Base-by-base conservation (phyloP, 1,140 invertebrate genomes). In the Pachypsylla venusta region DNA sequence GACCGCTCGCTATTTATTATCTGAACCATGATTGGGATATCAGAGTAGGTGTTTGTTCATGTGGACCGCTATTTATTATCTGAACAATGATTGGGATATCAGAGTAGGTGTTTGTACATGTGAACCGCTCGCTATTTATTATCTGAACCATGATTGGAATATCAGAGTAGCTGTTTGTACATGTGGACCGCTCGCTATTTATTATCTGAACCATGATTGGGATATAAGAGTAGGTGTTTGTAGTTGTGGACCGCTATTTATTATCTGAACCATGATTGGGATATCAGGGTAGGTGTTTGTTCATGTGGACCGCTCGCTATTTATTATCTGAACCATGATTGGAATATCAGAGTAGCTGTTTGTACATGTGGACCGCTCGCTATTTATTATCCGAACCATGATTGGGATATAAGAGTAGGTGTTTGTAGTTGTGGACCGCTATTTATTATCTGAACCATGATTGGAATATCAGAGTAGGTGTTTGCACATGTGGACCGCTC, bases 51-150 rank as follows among this genome's bases (percentile, higher is more conserved):
- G 27, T n/a, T n/a, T n/a, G n/a, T n/a, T n/a, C 22, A 13, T 53
- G 10, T 53, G 20, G 48, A 96, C 93, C 12, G 87, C 89, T 35
- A 97, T 97, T 67, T 97, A 97, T 73, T 98, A 98, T 74, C 77
- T 96, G 48, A 98, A 98, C 72, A 80, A 86, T 67, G 80, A 94
- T 72, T 97, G 93, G 93, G 81, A 93, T 72, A 78, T 82, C 20
- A 76, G 81, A 66, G 79, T 82, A 69, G 64, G 56, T 61, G 27
- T 10, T 10, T 53, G 16, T 53, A 7, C 4, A 40, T 58, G n/a
- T n/a, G n/a, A n/a, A n/a, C n/a, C n/a, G n/a, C n/a, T n/a, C n/a
- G 87, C 89, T 35, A 97, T 97, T 67, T 97, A 97, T 73, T 98
- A 98, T 73, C 77, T 96, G 53, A 98, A 98, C 72, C 80, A 86